Percentiles rank a stretch among this genome's conserved stretches.
Evolutionary conservation across 23 tunicate genomes (phyloP).

Genomic region (Oikopleura dioica): DNA sequence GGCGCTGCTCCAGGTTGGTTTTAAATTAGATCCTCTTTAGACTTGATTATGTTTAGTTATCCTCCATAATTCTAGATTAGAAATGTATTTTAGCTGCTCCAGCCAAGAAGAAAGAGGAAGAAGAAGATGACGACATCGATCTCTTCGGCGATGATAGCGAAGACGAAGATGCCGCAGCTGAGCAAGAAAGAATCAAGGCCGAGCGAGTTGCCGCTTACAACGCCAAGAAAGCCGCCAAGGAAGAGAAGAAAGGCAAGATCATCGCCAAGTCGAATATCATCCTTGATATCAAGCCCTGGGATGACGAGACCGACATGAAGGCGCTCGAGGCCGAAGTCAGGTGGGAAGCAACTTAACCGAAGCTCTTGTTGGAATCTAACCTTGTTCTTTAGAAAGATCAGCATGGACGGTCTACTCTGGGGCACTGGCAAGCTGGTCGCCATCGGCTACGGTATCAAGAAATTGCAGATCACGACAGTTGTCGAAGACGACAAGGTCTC

Average conservation of each 20-base stretch:
- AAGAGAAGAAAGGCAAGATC: conserved; percentile 21
- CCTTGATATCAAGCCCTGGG: conserved; percentile 83
- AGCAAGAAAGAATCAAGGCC: conserved; percentile 18
- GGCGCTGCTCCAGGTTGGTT: too few relatives aligned
- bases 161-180: conserved; percentile 32
- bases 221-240: conserved; percentile 30
- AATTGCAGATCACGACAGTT: conserved; percentile 60
- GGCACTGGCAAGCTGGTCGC: conserved; percentile 39
- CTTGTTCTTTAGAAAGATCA: too few relatives aligned
- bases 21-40: too few relatives aligned
- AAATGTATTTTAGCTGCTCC: too few relatives aligned
- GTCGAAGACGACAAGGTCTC: conserved; percentile 67
- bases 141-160: conserved; percentile 40
- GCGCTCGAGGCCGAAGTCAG: conserved; percentile 30
- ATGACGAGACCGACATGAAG: conserved; percentile 82
- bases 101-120: too few relatives aligned
- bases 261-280: conserved; percentile 52
- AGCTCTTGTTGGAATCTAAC: too few relatives aligned
- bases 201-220: conserved; percentile 35
- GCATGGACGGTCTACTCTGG: conserved; percentile 83
- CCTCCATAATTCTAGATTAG: too few relatives aligned
- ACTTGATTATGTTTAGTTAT: too few relatives aligned
- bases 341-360: conserved; percentile 33
- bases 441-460: conserved; percentile 42
- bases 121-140: conserved; percentile 33